Conservation (phyloP, 2,113 vertebrate genomes). For the Sminthopsis crassicaudata region DNA sequence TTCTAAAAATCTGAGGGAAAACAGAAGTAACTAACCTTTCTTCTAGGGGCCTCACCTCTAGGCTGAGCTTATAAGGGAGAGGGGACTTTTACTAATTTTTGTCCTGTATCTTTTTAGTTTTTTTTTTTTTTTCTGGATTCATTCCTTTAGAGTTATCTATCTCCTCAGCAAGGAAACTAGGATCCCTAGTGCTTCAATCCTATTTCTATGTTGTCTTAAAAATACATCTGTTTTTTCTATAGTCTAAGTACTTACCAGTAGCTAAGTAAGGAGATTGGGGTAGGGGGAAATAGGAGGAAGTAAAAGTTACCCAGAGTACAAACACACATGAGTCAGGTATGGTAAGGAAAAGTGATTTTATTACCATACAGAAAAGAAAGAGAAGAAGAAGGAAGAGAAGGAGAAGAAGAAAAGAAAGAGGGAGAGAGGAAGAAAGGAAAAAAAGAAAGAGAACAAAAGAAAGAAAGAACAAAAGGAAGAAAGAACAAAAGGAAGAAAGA, state of each 20-base stretch:
- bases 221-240: background rate
- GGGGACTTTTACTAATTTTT: background rate
- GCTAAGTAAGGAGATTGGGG: background rate
- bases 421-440: too few species aligned
- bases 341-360: background rate
- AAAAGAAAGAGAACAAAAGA: too few species aligned
- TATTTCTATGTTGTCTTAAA: background rate
- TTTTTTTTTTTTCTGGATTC: background rate
- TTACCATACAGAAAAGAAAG: background rate
- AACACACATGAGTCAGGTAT: background rate
- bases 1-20: background rate
- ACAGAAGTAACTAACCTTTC: background rate
- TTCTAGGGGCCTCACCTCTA: background rate
- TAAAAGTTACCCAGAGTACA: background rate
- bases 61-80: background rate
- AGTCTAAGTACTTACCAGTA: background rate
- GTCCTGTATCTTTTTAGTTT: background rate
- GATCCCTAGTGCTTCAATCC: background rate
- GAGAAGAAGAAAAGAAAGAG: too few species aligned
- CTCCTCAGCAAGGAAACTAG: background rate
- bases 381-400: background rate
- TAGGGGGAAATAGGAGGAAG: background rate
- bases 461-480: too few species aligned
- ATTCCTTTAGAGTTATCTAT: background rate
- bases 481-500: too few species aligned